A percentile compares a stretch with the other conserved stretches of the same genome.
Evolutionary conservation across 2,113 vertebrate species (phyloP).

Genomic region (Eudyptes chrysolophus): DNA sequence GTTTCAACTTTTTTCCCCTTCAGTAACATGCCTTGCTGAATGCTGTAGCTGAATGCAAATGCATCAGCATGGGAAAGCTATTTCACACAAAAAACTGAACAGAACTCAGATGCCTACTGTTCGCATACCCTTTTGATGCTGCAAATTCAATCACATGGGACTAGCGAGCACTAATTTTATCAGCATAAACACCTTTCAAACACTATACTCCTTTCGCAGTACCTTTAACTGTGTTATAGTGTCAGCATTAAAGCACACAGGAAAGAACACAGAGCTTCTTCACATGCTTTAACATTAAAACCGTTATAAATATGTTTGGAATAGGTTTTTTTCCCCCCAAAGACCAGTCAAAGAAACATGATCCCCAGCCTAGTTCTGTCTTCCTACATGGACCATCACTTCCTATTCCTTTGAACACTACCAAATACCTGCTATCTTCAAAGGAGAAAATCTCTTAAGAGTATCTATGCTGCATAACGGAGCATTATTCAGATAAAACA

Average conservation of each 20-base stretch:
- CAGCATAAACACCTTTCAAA: background rate
- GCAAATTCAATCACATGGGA: background rate
- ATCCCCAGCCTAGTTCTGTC: background rate
- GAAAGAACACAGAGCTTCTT: background rate
- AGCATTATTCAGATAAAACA: background rate
- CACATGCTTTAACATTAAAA: background rate
- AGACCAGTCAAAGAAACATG: background rate
- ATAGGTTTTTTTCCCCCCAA: background rate
- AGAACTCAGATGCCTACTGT: background rate
- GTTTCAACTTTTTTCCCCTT: background rate
- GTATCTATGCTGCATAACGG: background rate
- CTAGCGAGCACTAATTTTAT: background rate
- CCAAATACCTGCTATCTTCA: background rate
- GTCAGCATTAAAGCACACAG: background rate
- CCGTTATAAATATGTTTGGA: background rate
- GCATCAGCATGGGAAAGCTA: background rate
- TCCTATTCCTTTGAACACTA: background rate
- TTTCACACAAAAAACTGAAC: background rate
- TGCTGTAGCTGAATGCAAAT: background rate
- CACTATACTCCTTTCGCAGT: background rate
- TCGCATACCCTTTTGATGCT: background rate
- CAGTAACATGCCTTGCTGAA: background rate
- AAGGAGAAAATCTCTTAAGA: background rate
- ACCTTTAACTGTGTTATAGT: background rate
- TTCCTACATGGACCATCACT: rapidly evolving